A percentile compares a stretch with the other conserved stretches of the same genome.
Evolutionary conservation across 2,113 vertebrate species (phyloP).

Genomic region (Physeter macrocephalus): DNA sequence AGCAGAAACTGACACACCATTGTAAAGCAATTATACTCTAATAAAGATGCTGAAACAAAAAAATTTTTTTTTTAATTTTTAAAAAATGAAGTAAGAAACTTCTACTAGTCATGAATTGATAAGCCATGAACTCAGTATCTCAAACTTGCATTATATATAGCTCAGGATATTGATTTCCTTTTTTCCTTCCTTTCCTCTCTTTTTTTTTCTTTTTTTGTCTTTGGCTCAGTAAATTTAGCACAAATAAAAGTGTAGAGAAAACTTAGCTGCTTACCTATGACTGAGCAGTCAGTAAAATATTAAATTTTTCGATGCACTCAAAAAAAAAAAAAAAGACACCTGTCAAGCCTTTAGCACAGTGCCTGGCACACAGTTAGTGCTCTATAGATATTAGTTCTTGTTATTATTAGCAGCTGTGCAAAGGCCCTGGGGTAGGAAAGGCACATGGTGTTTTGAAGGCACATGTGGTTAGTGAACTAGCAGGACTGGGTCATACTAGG

Average conservation of each 20-base stretch:
- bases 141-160: not conserved
- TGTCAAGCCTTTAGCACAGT: not conserved
- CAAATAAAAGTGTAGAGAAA: not conserved
- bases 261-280: not conserved
- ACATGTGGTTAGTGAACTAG: not conserved
- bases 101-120: not conserved
- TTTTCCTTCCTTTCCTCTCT: not conserved
- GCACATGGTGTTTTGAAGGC: not conserved
- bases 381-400: not conserved
- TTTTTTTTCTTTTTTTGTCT: not conserved
- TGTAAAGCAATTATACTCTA: too few species aligned
- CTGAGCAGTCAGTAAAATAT: not conserved
- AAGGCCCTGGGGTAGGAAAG: not conserved
- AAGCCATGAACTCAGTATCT: not conserved
- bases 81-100: not conserved
- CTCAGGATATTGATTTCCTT: not conserved
- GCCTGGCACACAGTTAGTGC: not conserved
- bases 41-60: too few species aligned
- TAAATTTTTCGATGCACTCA: slow-evolving; percentile 71
- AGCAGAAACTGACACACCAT: too few species aligned
- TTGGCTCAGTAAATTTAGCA: not conserved
- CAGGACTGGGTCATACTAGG: not conserved
- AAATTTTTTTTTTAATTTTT: too few species aligned
- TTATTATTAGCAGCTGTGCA: not conserved
- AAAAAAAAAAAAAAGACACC: too few species aligned